These are phyloP conservation scores for Cettia cetti DNA, from an alignment of 2,113 vertebrate species.

Conservation along the genomic window DNA sequence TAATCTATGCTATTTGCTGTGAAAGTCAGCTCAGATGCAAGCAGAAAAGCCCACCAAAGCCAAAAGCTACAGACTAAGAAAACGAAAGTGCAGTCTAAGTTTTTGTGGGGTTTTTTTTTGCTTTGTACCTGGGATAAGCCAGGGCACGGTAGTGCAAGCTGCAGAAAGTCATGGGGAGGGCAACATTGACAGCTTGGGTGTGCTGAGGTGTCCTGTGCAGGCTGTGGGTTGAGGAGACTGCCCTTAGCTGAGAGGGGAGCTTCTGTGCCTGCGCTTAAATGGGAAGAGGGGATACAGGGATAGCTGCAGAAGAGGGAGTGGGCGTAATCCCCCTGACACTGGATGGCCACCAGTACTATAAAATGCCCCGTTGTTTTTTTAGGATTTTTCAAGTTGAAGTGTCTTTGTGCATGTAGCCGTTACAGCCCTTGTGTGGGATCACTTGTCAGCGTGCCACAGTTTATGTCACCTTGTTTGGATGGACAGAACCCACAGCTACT, in stretches of 20 bases:
- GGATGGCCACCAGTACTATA: not conserved
- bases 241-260: not conserved
- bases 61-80: slow-evolving; percentile 16
- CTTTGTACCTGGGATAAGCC: not conserved
- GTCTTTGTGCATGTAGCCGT: not conserved
- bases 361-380: not conserved
- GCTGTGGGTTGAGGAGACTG: not conserved
- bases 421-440: not conserved
- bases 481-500: not conserved
- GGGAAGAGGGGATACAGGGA: not conserved
- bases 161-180: not conserved
- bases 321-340: not conserved
- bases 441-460: not conserved
- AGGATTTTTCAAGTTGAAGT: not conserved
- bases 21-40: slow-evolving; percentile 35
- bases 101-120: not conserved
- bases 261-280: not conserved
- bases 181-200: not conserved
- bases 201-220: not conserved
- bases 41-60: slow-evolving; percentile 39
- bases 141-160: not conserved
- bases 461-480: not conserved
- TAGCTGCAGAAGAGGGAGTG: not conserved
- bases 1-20: slow-evolving; percentile 58
- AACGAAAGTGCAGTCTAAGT: not conserved